Percentiles rank a stretch among this genome's conserved stretches.
phyloP scores from a whole-genome alignment of 2,888 invertebrate genomes.

The Caenorhabditis angaria region DNA sequence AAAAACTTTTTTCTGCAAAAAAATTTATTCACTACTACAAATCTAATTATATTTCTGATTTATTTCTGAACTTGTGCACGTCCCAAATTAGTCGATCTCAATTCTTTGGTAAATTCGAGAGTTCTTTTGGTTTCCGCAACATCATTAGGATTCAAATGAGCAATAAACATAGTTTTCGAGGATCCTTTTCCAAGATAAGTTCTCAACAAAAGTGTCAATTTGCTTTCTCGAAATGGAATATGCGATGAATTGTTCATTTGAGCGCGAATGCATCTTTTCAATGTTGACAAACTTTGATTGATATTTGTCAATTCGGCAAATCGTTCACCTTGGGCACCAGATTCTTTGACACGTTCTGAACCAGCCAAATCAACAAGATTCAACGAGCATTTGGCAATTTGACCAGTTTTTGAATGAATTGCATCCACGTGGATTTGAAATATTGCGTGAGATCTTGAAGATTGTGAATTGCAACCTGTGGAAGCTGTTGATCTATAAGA shows the following conservation, averaged over 20 bases:
- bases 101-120: slow-evolving; percentile 83
- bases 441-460: slow-evolving; percentile 73
- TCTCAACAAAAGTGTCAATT: slow-evolving; percentile 87
- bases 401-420: background rate
- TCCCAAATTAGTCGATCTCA: slow-evolving; percentile 30
- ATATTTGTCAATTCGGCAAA: slow-evolving; percentile 87
- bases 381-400: slow-evolving; percentile 75
- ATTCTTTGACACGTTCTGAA: slow-evolving; percentile 79
- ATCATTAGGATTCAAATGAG: slow-evolving; percentile 87
- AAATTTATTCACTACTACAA: background rate
- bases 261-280: slow-evolving; percentile 45
- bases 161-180: slow-evolving; percentile 91
- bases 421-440: slow-evolving; percentile 72
- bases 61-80: slow-evolving; percentile 11
- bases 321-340: slow-evolving; percentile 72
- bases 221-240: slow-evolving; percentile 88
- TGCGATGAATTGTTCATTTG: slow-evolving; percentile 78
- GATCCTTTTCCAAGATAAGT: slow-evolving; percentile 85
- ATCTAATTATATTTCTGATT: background rate
- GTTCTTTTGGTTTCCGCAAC: slow-evolving; percentile 86
- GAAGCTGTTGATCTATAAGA: slow-evolving; percentile 84
- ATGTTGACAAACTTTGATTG: slow-evolving; percentile 76
- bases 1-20: too few species aligned
- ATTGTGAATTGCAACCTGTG: slow-evolving; percentile 80
- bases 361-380: slow-evolving; percentile 89